Base-by-base conservation (phyloP, 1,140 invertebrate genomes). In the Chlorops oryzae region DNA sequence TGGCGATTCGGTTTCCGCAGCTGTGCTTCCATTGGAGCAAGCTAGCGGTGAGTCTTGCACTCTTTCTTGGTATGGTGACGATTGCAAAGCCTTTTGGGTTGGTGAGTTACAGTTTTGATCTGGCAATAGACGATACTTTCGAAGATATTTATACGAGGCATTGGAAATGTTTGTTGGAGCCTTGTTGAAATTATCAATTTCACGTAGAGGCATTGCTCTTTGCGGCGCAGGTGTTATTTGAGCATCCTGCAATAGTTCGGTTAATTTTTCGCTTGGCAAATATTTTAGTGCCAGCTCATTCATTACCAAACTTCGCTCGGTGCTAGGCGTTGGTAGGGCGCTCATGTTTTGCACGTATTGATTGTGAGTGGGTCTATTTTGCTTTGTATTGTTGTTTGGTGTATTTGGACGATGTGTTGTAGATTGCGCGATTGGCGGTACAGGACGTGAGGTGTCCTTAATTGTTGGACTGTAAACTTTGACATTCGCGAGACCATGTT, bases 201-300 rank as follows among this genome's bases (percentile, higher is more conserved):
- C 51, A 13, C 61, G 58, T 12, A 69, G 41, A 1, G 65, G 65
- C 4, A 57, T 60, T 37, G 49, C 40, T 47, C 1, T 34, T 21
- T 47, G 37, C 25, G 50, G 3, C 52, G 34, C 10, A 47, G 41
- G 13, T 21, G 52, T 27, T 48, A 43, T 24, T n/a, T 56, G 21
- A 2, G 54, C 47, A 2, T 69, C 65, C 0, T 65, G 58, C 58
- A 69, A 56, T 1, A 69, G 43, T 32, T 65, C 65, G 10, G 62
- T 57, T 5, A 69, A 58, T 21, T 67, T 62, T 38, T 51, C 51
- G 39, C 64, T 66, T 1, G 65, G 63, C 28, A 69, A 40, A 44
- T 69, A 69, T n/a, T 69, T 69, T 0, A 64, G 43, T 0, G 65
- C 65, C 43, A 69, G 43, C 32, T 69, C 65, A 53, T 69, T 69